phyloP scores from a whole-genome alignment of 2,113 vertebrate species.

The Paradoxurus hermaphroditus region DNA sequence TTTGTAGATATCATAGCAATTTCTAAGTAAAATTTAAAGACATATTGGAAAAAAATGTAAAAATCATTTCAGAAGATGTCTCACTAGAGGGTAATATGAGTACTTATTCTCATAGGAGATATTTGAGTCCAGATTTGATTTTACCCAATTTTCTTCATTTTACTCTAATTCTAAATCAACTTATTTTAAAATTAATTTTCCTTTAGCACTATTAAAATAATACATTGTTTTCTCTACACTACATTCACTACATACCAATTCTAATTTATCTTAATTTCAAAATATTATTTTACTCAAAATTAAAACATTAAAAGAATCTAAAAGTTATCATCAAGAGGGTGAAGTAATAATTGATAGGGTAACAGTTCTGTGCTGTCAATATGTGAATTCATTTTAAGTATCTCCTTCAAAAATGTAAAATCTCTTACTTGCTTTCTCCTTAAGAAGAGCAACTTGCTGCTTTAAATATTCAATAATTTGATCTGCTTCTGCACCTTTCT shows the following conservation, averaged over 20 bases:
- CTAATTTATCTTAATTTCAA: conserved; percentile 11
- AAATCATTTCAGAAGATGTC: neutral
- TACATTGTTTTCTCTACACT: neutral
- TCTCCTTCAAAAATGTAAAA: neutral
- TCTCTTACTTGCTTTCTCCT: conserved; percentile 96
- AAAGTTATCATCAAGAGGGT: neutral
- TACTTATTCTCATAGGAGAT: neutral
- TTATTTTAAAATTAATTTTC: conserved; percentile 31
- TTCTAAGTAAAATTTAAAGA: neutral
- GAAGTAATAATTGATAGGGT: conserved; percentile 1
- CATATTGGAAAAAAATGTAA: neutral
- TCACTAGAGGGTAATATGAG: neutral
- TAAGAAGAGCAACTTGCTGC: conserved; percentile 95
- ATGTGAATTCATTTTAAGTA: conserved; percentile 17
- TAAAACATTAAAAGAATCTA: conserved; percentile 10
- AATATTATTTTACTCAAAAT: neutral
- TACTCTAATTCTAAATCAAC: neutral
- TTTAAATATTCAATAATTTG: conserved; percentile 97
- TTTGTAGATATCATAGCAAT: neutral
- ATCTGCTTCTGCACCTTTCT: conserved; percentile 95
- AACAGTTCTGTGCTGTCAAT: neutral
- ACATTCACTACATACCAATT: neutral
- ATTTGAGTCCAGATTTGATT: neutral
- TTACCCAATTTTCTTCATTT: neutral
- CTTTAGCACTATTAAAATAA: neutral